Conservation (phyloP, 2,888 invertebrate species). For the Hydrotaea diabolus region DNA sequence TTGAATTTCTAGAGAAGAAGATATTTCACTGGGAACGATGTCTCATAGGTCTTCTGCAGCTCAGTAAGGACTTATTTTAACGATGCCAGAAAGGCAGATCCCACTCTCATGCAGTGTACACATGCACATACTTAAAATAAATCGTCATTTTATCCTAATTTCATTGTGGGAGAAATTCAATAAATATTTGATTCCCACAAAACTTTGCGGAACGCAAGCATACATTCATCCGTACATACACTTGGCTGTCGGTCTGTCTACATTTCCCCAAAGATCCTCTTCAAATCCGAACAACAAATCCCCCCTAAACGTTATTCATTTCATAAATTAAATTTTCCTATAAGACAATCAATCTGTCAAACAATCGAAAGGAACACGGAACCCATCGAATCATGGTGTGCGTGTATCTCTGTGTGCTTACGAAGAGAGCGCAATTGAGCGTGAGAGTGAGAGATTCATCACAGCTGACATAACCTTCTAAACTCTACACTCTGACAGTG, state of each 20-base stretch:
- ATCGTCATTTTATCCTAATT: neutral
- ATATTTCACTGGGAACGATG: no score
- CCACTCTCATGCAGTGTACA: neutral
- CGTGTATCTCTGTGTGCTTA: neutral
- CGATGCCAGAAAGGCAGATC: no score
- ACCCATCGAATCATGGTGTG: neutral
- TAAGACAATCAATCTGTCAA: constrained; percentile 27
- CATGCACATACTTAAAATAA: neutral
- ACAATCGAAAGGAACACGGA: constrained; percentile 22
- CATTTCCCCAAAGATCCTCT: constrained; percentile 35
- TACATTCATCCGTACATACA: neutral
- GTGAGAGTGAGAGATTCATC: constrained; percentile 39
- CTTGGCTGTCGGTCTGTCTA: neutral
- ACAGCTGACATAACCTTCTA: constrained; percentile 67
- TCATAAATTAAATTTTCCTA: constrained; percentile 40
- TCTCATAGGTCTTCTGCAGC: no score
- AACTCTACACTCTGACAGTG: constrained; percentile 40
- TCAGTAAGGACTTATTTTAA: no score
- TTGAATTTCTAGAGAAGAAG: no score
- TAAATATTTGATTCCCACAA: constrained; percentile 28
- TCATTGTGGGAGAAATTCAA: constrained; percentile 21
- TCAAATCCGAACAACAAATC: constrained; percentile 32
- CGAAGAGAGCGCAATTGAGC: constrained; percentile 16
- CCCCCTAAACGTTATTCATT: constrained; percentile 32
- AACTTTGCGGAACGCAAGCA: no score